These are phyloP conservation scores for Pterois miles DNA, from an alignment of 2,797 vertebrate species.

Conservation along the genomic window DNA sequence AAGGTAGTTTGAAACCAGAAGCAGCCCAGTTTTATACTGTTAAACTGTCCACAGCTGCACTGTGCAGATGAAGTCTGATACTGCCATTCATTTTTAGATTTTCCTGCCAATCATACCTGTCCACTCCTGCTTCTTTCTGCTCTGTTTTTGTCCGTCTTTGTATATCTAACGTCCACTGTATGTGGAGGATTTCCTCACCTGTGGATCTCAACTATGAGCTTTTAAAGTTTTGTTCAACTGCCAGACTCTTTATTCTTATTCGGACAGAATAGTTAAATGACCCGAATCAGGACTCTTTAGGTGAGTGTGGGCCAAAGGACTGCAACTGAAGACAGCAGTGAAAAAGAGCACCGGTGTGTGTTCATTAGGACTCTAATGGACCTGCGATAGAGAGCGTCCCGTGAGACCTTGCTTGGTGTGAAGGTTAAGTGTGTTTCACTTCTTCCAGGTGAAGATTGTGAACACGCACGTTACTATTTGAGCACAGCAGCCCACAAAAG, in stretches of 20 bases:
- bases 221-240: slow-evolving; percentile 35
- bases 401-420: slow-evolving; percentile 29
- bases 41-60: slow-evolving; percentile 38
- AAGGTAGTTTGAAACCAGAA: slow-evolving; percentile 25
- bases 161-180: slow-evolving; percentile 35
- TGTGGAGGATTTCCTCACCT: slow-evolving; percentile 44
- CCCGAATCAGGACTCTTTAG: slow-evolving; percentile 34
- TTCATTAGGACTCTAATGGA: slow-evolving; percentile 42
- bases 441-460: slow-evolving; percentile 68
- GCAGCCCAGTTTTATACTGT: slow-evolving; percentile 45
- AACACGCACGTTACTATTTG: slow-evolving; percentile 22
- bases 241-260: slow-evolving; percentile 32
- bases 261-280: slow-evolving; percentile 36
- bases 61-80: slow-evolving; percentile 49
- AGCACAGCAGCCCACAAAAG: slow-evolving; percentile 40
- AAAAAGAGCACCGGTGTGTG: slow-evolving; percentile 14
- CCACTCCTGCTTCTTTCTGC: slow-evolving; percentile 28
- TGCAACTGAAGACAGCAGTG: slow-evolving; percentile 53
- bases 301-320: slow-evolving; percentile 56
- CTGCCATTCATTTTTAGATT: slow-evolving; percentile 51
- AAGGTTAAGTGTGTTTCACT: slow-evolving; percentile 34
- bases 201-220: slow-evolving; percentile 37
- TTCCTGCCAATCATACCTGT: slow-evolving; percentile 36
- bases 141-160: slow-evolving; percentile 25
- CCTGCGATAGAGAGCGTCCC: slow-evolving; percentile 35